These are phyloP conservation scores for Hydropsyche tenuis DNA, from an alignment of 1,140 invertebrate species.

Conservation along the genomic window DNA sequence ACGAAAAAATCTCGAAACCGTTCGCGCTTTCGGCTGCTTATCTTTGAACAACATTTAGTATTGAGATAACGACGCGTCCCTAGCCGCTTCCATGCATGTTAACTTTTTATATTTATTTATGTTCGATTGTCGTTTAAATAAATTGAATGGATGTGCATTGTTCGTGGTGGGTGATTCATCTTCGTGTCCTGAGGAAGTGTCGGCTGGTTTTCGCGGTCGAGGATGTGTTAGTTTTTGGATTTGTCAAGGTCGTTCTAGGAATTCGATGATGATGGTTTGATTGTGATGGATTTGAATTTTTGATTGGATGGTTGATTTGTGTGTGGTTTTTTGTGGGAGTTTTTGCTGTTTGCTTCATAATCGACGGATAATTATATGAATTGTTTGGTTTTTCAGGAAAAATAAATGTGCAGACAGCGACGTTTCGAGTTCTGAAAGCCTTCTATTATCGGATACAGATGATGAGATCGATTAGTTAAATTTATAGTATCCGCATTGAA, in stretches of 20 bases:
- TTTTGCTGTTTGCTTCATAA: too few relatives aligned
- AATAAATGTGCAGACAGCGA: slow-evolving; percentile 34
- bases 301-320: too few relatives aligned
- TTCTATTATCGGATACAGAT: slow-evolving; percentile 37
- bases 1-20: too few relatives aligned
- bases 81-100: background rate
- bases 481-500: background rate
- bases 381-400: background rate
- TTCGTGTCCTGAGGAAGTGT: background rate
- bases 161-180: background rate
- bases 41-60: slow-evolving; percentile 16
- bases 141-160: background rate
- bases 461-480: slow-evolving; percentile 29
- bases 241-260: too few relatives aligned
- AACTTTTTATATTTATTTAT: background rate
- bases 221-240: too few relatives aligned
- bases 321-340: too few relatives aligned
- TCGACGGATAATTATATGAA: too few relatives aligned
- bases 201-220: too few relatives aligned
- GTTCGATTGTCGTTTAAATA: background rate
- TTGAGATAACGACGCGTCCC: background rate
- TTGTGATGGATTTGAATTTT: too few relatives aligned
- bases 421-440: slow-evolving; percentile 35
- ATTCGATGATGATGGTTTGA: too few relatives aligned
- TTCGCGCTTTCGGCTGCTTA: slow-evolving; percentile 23